These are phyloP conservation scores for Cherax quadricarinatus DNA, from an alignment of 1,140 invertebrate species.

Conservation along the genomic window DNA sequence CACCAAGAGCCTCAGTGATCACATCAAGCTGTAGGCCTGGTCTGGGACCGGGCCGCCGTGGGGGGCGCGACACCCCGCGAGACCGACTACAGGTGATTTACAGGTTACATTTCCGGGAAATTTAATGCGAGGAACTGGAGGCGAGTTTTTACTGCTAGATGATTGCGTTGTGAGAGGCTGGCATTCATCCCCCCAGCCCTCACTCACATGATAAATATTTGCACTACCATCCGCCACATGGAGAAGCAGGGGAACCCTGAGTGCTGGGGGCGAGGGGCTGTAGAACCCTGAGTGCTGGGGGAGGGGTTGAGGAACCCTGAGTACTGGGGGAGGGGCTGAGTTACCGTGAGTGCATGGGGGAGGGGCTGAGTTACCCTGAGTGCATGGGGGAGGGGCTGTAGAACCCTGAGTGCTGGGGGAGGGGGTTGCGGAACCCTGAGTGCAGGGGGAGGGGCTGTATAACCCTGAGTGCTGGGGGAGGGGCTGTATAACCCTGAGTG, in stretches of 20 bases:
- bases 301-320: too few relatives aligned
- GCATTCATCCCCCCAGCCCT: neutral
- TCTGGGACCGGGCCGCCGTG: too few relatives aligned
- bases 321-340: neutral
- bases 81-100: too few relatives aligned
- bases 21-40: too few relatives aligned
- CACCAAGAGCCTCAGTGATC: too few relatives aligned
- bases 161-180: neutral
- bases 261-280: neutral
- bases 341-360: neutral
- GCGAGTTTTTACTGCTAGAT: neutral
- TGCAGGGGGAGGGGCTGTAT: neutral
- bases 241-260: neutral
- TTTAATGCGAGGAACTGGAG: neutral
- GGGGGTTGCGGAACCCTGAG: neutral
- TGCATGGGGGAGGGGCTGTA: neutral
- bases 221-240: neutral
- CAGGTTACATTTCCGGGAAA: neutral
- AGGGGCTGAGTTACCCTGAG: neutral
- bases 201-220: conserved; percentile 8
- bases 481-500: neutral
- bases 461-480: neutral
- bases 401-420: neutral
- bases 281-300: too few relatives aligned
- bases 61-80: too few relatives aligned